Evolutionary conservation across 1,140 invertebrate species (phyloP).

Genomic region (Acromyrmex heyeri): DNA sequence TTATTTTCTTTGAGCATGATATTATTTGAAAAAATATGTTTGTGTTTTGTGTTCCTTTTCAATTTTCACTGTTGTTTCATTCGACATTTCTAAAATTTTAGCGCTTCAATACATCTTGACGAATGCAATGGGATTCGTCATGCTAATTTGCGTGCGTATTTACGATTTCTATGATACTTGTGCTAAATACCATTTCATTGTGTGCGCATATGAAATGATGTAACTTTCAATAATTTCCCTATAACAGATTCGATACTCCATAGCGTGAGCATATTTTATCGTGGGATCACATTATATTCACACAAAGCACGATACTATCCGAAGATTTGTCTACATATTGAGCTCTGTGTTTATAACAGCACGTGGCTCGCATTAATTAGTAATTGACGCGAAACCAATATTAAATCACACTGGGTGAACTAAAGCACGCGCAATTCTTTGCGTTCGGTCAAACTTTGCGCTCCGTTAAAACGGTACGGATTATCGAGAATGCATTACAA

Average conservation of each 20-base stretch:
- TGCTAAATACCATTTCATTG: background rate
- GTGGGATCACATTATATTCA: slow-evolving; percentile 37
- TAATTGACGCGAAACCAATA: slow-evolving; percentile 18
- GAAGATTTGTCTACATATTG: slow-evolving; percentile 29
- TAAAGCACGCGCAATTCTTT: slow-evolving; percentile 41
- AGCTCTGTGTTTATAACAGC: background rate
- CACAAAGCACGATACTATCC: slow-evolving; percentile 30
- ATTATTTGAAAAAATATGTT: slow-evolving; percentile 59
- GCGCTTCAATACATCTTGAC: slow-evolving; percentile 7
- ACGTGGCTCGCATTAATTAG: slow-evolving; percentile 35
- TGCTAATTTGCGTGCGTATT: slow-evolving; percentile 35
- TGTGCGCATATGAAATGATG: background rate
- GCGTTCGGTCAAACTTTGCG: slow-evolving; percentile 74
- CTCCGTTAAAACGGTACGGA: slow-evolving; percentile 75
- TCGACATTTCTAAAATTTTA: slow-evolving; percentile 28
- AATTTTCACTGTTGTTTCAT: background rate
- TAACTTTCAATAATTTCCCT: slow-evolving; percentile 47
- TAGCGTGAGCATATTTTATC: slow-evolving; percentile 21
- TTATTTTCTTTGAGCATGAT: slow-evolving; percentile 17
- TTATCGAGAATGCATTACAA: slow-evolving; percentile 79
- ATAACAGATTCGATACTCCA: background rate
- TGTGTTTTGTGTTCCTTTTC: slow-evolving; percentile 37
- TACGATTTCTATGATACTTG: background rate
- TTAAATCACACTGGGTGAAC: background rate
- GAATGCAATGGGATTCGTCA: slow-evolving; percentile 31